Percentiles rank a stretch among this genome's conserved stretches.
phyloP scores from a whole-genome alignment of 2,888 invertebrate species.

The Campopleginae sp. region DNA sequence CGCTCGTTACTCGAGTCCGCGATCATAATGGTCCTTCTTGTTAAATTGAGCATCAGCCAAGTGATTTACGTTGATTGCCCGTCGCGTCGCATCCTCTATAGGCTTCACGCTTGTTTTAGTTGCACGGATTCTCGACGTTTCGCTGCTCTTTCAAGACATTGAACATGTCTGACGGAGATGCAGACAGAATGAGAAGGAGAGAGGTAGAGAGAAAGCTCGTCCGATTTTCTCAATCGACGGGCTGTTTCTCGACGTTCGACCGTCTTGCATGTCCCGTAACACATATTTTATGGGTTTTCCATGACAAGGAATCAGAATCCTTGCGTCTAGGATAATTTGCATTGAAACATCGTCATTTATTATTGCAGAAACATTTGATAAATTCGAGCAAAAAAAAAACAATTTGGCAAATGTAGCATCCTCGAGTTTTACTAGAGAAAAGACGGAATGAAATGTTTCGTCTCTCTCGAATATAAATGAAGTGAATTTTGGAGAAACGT shows the following conservation, averaged over 20 bases:
- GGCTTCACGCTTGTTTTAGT: slow-evolving; percentile 63
- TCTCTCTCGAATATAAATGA: background rate
- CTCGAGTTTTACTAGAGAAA: background rate
- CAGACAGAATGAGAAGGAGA: slow-evolving; percentile 24
- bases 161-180: slow-evolving; percentile 59
- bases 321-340: background rate
- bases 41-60: slow-evolving; percentile 83
- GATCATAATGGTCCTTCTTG: slow-evolving; percentile 83
- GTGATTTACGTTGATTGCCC: slow-evolving; percentile 84
- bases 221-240: slow-evolving; percentile 52
- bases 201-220: slow-evolving; percentile 53
- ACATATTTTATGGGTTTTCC: slow-evolving; percentile 10
- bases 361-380: background rate
- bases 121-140: slow-evolving; percentile 56
- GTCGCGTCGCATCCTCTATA: slow-evolving; percentile 76
- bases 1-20: slow-evolving; percentile 80
- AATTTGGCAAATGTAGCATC: background rate
- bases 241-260: slow-evolving; percentile 57
- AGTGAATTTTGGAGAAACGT: slow-evolving; percentile 5
- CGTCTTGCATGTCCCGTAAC: slow-evolving; percentile 43
- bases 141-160: slow-evolving; percentile 54
- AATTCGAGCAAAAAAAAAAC: background rate
- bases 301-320: background rate
- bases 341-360: background rate
- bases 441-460: background rate